Base-by-base conservation (phyloP, 2,113 vertebrate genomes). In the Tiliqua scincoides region DNA sequence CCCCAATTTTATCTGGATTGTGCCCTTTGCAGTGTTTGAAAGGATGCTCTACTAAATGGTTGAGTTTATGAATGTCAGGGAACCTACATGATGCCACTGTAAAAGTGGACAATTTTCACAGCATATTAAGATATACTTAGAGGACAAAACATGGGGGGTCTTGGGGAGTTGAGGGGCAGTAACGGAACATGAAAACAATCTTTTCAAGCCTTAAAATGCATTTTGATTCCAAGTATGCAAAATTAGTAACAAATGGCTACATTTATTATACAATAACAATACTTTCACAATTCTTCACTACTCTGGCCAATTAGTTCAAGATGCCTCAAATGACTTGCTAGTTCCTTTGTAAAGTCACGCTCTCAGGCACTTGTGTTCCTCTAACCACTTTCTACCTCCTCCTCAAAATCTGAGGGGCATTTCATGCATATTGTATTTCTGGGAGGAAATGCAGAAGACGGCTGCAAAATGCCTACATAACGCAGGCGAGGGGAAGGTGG, bases 251-350 rank as follows among this genome's bases (percentile, higher is more conserved):
- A 91, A 93, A 91, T 79, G 84, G 37, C 83, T 82, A 12, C 57
- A 10, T 83, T 90, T 92, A 85, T 89, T 77, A 83, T 21, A 73
- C 57, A 68, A 0, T 48, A 37, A 75, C 89, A 90, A 73, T 7
- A 87, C 84, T 86, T 89, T 65, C 89, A 85, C 73, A 0, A 40
- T 27, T 61, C 54, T 27, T 0, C 2, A 23, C 62, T 32, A 94
- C 84, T 92, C 82, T 89, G 79, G 23, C 3, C 40, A 91, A 91
- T 73, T 40, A 78, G 11, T 92, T 92, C 94, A 94, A 93, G 86
- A 89, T 94, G 92, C 86, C 88, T 77, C 62, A 89, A 84, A 90
- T 85, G 87, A 84, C 71, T 2, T n/a, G 21, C 37, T 70, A 30
- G 48, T 84, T 70, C 75, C 70, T 70, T 57, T 11, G 43, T 67